Percentiles rank a stretch among this genome's conserved stretches.
Evolutionary conservation across 2,113 vertebrate genomes (phyloP).

Genomic region (Australoheros scitulus): DNA sequence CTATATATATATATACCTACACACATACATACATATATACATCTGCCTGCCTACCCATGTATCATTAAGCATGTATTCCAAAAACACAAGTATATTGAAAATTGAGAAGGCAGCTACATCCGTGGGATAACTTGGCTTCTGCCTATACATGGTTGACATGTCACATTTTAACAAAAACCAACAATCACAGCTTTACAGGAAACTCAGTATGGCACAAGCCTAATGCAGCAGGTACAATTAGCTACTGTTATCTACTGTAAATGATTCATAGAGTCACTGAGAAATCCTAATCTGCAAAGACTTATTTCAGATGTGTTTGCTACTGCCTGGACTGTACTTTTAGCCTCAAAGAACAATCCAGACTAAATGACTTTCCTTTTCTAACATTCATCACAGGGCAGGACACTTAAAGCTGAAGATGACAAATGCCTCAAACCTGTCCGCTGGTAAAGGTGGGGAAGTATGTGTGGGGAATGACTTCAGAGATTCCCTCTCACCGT

Average conservation of each 20-base stretch:
- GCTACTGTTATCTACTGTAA: too few species aligned
- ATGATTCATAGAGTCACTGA: background rate
- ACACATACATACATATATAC: too few species aligned
- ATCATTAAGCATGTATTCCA: too few species aligned
- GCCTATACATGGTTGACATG: too few species aligned
- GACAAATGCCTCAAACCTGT: background rate
- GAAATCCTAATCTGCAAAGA: background rate
- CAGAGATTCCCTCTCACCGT: background rate
- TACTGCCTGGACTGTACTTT: background rate
- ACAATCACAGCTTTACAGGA: background rate
- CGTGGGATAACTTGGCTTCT: too few species aligned
- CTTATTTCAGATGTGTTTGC: background rate
- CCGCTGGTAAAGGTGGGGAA: background rate
- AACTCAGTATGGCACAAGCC: background rate
- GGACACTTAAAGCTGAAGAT: background rate
- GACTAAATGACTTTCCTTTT: background rate
- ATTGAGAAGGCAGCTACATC: too few species aligned
- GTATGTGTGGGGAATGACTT: background rate
- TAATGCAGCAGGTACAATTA: background rate
- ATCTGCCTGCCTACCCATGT: too few species aligned
- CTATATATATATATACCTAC: too few species aligned
- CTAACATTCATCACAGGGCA: background rate
- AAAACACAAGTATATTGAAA: too few species aligned
- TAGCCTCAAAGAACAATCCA: background rate
- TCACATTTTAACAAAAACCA: background rate